Base-by-base conservation (phyloP, 1,140 invertebrate genomes). In the Vanessa tameamea region DNA sequence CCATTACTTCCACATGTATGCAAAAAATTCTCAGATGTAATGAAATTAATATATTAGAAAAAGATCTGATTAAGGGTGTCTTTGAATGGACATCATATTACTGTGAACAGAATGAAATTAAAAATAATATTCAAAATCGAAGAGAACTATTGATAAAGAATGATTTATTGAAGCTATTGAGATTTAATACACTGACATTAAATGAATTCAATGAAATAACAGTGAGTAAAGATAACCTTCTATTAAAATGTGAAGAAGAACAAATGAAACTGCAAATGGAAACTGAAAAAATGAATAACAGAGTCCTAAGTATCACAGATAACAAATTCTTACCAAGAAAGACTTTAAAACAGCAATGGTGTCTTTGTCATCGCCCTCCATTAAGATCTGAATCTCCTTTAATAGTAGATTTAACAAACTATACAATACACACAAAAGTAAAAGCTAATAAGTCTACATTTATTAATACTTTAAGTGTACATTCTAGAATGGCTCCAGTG, bases 81-180 rank as follows among this genome's bases (percentile, higher is more conserved):
- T 87, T 94, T 81, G 86, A 93, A 77, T 95, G 94, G 94, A 89
- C 92, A 47, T 64, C 82, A 73, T 79, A 82, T 73, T 93, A 93
- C 75, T 94, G 93, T 80, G 76, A 91, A 77, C 82, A 90, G 69
- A 87, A 84, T 80, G 79, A 86, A 66, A 72, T 93, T 11, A 61
- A 81, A 64, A 70, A 72, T 26, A 84, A 86, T 61, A 73, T 88
- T 69, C 82, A 89, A 65, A 93, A 91, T 77, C 88, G 91, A 79
- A 78, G 89, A 64, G 78, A 87, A 69, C 74, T 94, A 16, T 78
- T 94, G 55, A 83, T 83, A 50, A 87, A 91, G 51, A 86, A 82
- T 80, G 87, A 85, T 51, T 74, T 92, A 63, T 84, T 93, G 37
- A 73, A 86, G 69, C 75, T 87, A 47, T 78, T 93, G 66, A 82